Base-by-base conservation (phyloP, 2,888 invertebrate genomes). In the Cryptus armator region DNA sequence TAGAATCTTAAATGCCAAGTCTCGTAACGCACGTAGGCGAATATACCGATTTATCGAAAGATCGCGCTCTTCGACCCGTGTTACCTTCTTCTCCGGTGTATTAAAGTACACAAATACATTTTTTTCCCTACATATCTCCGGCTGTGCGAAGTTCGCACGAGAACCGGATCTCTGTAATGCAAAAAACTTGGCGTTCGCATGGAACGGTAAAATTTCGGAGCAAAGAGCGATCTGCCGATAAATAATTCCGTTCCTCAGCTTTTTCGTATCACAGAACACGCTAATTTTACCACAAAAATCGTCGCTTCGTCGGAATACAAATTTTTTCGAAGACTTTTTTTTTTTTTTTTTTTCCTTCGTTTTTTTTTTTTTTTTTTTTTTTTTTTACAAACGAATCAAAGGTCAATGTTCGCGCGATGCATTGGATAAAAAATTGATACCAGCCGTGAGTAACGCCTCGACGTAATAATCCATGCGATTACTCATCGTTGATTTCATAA, bases 401-500 rank as follows among this genome's bases (percentile, higher is more conserved):
- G 59, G 59, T 29, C 29, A 10, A 29, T 59, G 3, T 12, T 59
- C 12, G 24, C 29, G 37, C 5, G 59, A 12, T 5, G 4, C 59
- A 29, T 19, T 12, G 56, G 10, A 56, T 12, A 24, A 29, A 24
- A 29, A 29, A 10, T 1, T 14, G 37, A 29, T 29, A 14, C 59
- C 12, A 37, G 12, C 3, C 29, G 24, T 59, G n/a, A 29, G 24
- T 59, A 29, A 59, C 12, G 5, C 59, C 29, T 9, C 24, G 4
- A 59, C 24, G 51, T 76, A 76, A 71, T 76, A 76, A 72, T 80
- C 19, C 68, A 53, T 29, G 75, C 12, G 66, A 81, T 72, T 68
- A 53, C 32, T 77, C 77, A 81, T 80, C 48, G 76, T 62, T 81
- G 24, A 53, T 72, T 77, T 77, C 59, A 46, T 12, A 48, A 72